A percentile compares a stretch with the other conserved stretches of the same genome.
Conservation (phyloP, 2,113 vertebrate genomes). For the Prunella fulvescens region DNA sequence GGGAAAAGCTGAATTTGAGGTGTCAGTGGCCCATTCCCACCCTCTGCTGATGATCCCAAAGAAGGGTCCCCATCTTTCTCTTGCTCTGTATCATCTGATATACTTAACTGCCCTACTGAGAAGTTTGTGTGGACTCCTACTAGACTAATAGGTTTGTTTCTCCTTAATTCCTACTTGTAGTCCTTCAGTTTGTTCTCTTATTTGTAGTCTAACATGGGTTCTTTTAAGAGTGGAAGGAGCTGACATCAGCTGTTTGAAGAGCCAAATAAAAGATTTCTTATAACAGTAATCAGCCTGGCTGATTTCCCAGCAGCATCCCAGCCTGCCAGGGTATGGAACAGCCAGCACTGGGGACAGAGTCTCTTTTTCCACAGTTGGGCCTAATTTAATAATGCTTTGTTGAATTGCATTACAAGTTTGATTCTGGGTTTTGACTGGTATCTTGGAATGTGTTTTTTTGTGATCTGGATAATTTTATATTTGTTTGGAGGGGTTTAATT, state of each 20-base stretch:
- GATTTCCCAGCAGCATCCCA: constrained; percentile 16
- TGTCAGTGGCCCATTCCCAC: not conserved
- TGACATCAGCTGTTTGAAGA: not conserved
- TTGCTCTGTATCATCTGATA: not conserved
- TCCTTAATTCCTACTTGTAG: not conserved
- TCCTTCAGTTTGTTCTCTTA: not conserved
- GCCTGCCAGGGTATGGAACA: not conserved
- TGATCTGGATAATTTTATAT: not conserved
- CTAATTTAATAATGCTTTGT: not conserved
- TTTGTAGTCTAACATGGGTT: not conserved
- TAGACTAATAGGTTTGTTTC: not conserved
- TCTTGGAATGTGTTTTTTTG: not conserved
- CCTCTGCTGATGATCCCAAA: not conserved
- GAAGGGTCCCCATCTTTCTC: not conserved
- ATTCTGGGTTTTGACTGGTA: not conserved
- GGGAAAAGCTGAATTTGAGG: not conserved
- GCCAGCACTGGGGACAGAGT: not conserved
- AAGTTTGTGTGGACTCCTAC: not conserved
- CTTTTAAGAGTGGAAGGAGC: not conserved
- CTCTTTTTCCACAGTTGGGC: not conserved
- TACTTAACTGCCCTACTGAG: not conserved
- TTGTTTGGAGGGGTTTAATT: constrained; percentile 22
- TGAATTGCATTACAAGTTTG: not conserved
- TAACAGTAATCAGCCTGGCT: constrained; percentile 41
- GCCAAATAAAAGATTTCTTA: constrained; percentile 51